A percentile compares a stretch with the other conserved stretches of the same genome.
Evolutionary conservation across 2,113 vertebrate genomes (phyloP).

Genomic region (Falco punctatus): DNA sequence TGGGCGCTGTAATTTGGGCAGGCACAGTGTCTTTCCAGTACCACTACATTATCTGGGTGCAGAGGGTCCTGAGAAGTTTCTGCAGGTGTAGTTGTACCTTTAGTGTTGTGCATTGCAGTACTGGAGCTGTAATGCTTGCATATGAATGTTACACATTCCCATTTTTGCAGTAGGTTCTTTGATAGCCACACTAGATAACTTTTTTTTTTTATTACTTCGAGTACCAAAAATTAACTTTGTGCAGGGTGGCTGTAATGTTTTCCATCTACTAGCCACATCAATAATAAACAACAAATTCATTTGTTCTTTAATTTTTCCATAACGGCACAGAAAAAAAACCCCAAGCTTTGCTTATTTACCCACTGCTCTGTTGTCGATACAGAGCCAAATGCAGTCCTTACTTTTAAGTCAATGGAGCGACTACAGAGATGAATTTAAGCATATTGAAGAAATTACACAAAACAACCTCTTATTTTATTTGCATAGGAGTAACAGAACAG

Average conservation of each 20-base stretch:
- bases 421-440: neutral
- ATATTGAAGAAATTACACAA: neutral
- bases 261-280: neutral
- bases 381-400: neutral
- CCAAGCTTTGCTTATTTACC: neutral
- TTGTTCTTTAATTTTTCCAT: neutral
- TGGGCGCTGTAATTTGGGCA: neutral
- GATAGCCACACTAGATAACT: neutral
- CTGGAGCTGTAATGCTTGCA: neutral
- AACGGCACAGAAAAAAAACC: rapidly evolving
- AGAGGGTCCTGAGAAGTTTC: neutral
- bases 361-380: neutral
- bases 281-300: neutral
- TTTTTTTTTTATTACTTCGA: neutral
- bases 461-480: neutral
- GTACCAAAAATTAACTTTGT: neutral
- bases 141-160: neutral
- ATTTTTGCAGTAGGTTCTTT: neutral
- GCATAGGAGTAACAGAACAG: neutral
- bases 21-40: neutral
- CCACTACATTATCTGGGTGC: neutral
- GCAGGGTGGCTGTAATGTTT: neutral
- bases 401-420: neutral
- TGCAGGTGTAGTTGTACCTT: neutral
- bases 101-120: neutral